phyloP scores from a whole-genome alignment of 1,140 invertebrate species.

The Hypsibius dujardini region DNA sequence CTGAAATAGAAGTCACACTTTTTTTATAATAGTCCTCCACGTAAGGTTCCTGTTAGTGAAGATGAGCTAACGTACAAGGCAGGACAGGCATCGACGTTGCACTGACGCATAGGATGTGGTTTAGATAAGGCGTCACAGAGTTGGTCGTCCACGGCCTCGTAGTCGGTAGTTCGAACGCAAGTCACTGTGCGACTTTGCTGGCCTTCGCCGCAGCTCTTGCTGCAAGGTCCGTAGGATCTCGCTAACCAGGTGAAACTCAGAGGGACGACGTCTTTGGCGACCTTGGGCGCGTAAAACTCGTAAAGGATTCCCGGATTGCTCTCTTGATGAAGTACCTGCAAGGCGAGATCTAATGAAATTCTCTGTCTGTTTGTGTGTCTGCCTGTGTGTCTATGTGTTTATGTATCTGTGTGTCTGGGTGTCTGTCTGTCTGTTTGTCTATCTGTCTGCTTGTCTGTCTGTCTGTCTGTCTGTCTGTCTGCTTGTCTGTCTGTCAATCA shows the following conservation, averaged over 20 bases:
- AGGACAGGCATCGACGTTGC: slow-evolving; percentile 57
- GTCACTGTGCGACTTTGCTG: slow-evolving; percentile 45
- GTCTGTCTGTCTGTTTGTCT: too few relatives aligned
- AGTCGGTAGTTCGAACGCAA: slow-evolving; percentile 36
- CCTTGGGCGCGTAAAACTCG: slow-evolving; percentile 70
- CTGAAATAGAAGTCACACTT: slow-evolving; percentile 27
- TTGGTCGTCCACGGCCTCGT: slow-evolving; percentile 47
- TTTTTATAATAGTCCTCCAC: neutral
- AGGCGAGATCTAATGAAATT: slow-evolving; percentile 23
- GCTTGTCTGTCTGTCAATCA: too few relatives aligned
- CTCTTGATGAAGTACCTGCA: slow-evolving; percentile 65
- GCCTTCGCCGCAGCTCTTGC: slow-evolving; percentile 31
- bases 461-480: too few relatives aligned
- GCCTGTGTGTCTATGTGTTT: too few relatives aligned
- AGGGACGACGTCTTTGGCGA: slow-evolving; percentile 34
- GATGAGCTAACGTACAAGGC: slow-evolving; percentile 32
- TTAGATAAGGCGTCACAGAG: slow-evolving; percentile 56
- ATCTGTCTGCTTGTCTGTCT: too few relatives aligned
- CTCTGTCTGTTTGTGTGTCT: neutral
- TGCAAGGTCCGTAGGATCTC: slow-evolving; percentile 11
- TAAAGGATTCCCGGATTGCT: slow-evolving; percentile 65
- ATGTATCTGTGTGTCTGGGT: too few relatives aligned
- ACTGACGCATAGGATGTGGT: slow-evolving; percentile 48
- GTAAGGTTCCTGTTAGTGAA: neutral
- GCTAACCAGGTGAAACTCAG: slow-evolving; percentile 16